These are phyloP conservation scores for Takifugu flavidus DNA, from an alignment of 2,113 vertebrate genomes.

Conservation along the genomic window DNA sequence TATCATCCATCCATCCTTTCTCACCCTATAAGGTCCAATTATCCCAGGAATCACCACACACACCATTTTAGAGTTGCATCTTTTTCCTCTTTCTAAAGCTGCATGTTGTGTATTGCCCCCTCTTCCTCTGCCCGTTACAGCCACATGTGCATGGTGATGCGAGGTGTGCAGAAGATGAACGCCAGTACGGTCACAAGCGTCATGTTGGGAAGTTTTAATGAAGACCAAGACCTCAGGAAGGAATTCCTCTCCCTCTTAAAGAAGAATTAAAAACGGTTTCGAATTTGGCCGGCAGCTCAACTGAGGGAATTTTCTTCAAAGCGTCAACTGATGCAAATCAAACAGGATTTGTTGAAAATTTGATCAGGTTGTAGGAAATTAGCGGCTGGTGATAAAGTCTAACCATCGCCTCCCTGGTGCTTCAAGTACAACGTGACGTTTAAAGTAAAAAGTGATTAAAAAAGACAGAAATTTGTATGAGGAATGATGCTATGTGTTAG, in stretches of 20 bases:
- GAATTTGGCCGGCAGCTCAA: not conserved
- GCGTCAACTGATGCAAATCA: too few relatives aligned
- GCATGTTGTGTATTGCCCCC: not conserved
- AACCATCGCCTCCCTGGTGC: too few relatives aligned
- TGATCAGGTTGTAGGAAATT: too few relatives aligned
- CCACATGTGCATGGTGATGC: conserved; percentile 68
- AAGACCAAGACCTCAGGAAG: conserved; percentile 64
- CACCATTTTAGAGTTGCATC: not conserved
- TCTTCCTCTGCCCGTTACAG: conserved; percentile 23
- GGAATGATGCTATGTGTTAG: too few relatives aligned
- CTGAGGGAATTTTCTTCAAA: not conserved
- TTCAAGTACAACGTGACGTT: too few relatives aligned
- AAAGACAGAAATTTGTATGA: too few relatives aligned
- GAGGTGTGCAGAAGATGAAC: conserved; percentile 70
- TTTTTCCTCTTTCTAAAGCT: not conserved
- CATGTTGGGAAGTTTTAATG: conserved; percentile 64
- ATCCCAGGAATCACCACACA: not conserved
- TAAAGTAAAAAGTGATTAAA: too few relatives aligned
- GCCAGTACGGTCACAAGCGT: conserved; percentile 57
- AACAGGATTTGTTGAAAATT: too few relatives aligned
- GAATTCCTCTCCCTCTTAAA: conserved; percentile 59
- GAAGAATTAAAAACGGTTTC: conserved; percentile 37
- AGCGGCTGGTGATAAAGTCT: not conserved
- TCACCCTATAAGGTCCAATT: too few relatives aligned
- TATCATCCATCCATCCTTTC: not conserved